Conservation (phyloP, 2,113 vertebrate genomes). For the Epinephelus moara region DNA sequence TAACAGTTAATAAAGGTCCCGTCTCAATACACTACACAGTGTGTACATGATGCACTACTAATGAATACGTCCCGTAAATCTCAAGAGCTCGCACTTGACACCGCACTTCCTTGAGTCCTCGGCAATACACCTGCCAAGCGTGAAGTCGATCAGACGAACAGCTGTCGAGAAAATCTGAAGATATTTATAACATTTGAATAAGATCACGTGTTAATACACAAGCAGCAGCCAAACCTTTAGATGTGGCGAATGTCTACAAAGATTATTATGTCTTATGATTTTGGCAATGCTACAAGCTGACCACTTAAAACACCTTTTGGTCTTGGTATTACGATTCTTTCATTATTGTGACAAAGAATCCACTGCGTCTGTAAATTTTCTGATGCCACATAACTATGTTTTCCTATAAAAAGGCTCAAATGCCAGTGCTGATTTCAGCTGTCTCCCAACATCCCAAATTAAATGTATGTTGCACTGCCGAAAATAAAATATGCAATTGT, state of each 20-base stretch:
- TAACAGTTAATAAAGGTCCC: too few species aligned
- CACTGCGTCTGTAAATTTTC: background rate
- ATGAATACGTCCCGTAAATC: too few species aligned
- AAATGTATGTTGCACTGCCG: conserved; percentile 42
- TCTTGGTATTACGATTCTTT: background rate
- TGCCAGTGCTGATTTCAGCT: conserved; percentile 8
- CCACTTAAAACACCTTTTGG: background rate
- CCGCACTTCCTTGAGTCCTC: too few species aligned
- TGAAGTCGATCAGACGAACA: too few species aligned
- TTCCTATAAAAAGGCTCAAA: conserved; percentile 17
- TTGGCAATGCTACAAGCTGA: background rate
- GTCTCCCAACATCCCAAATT: conserved; percentile 28
- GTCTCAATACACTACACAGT: too few species aligned
- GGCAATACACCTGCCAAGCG: too few species aligned
- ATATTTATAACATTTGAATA: too few species aligned
- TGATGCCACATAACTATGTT: background rate
- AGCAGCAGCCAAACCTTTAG: background rate
- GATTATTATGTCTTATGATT: background rate
- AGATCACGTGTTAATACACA: too few species aligned
- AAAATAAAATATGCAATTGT: conserved; percentile 45
- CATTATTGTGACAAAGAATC: background rate
- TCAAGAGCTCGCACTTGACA: too few species aligned
- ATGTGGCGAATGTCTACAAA: background rate
- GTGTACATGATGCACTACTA: too few species aligned
- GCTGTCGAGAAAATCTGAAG: too few species aligned